A percentile compares a stretch with the other conserved stretches of the same genome.
phyloP scores from a whole-genome alignment of 1,140 invertebrate species.

The Leptestheria dahalacensis region DNA sequence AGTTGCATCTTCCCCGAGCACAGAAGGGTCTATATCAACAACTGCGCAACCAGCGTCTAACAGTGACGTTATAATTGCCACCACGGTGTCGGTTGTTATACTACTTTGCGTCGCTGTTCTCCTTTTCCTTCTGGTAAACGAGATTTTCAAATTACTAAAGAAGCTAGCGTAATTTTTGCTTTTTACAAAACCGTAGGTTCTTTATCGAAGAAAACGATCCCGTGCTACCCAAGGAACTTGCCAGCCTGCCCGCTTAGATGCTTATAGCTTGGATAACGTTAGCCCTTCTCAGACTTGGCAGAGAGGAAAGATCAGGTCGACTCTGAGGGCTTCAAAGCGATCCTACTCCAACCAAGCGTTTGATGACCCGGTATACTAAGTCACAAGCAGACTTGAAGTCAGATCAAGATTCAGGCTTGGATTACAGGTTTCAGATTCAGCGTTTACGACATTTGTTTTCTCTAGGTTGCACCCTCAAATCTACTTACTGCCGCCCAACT shows the following conservation, averaged over 20 bases:
- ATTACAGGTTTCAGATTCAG: neutral
- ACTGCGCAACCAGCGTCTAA: neutral
- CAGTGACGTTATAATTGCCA: neutral
- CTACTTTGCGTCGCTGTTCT: neutral
- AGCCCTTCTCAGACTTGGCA: constrained; percentile 34
- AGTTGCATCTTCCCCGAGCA: neutral
- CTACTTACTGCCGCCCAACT: constrained; percentile 56
- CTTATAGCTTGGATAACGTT: constrained; percentile 75
- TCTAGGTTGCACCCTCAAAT: constrained; percentile 49
- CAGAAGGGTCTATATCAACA: neutral
- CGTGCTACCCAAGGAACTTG: constrained; percentile 30
- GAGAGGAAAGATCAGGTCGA: constrained; percentile 38
- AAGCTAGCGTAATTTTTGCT: neutral
- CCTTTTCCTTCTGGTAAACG: neutral
- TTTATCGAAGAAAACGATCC: neutral
- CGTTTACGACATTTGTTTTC: constrained; percentile 12
- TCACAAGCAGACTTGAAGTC: no score
- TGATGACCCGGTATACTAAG: constrained; percentile 74
- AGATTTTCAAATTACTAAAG: neutral
- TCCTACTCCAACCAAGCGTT: constrained; percentile 85
- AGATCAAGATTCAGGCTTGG: constrained; percentile 25
- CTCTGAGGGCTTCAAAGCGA: constrained; percentile 49
- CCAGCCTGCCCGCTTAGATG: constrained; percentile 68
- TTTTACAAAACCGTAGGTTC: neutral
- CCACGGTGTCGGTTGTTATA: neutral